Base-by-base conservation (phyloP, 2,888 invertebrate genomes). In the Temnothorax ravouxi region DNA sequence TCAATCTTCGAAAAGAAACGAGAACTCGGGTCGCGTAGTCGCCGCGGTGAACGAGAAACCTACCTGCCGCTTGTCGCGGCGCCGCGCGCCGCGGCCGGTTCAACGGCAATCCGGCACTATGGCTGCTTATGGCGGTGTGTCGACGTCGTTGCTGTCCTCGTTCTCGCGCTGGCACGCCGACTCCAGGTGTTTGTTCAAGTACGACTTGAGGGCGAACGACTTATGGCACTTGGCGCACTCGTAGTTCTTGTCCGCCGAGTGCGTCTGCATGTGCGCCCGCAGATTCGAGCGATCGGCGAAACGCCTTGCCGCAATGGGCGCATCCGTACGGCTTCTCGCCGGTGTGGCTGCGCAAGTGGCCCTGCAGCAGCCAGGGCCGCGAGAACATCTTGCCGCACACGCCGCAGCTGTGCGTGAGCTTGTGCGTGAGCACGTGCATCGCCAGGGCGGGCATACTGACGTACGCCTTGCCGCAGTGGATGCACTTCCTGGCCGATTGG, bases 401-500 rank as follows among this genome's bases (percentile, higher is more conserved):
- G 74, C 97, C 97, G 95, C 99, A 99, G 92, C 97, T 97, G 96
- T 99, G 99, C 21, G 97, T 97, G 92, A 99, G 96, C 94, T 98
- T 98, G 96, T 99, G 99, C 75, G 99, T 99, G 77, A 98, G 96
- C 87, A 98, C 97, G 95, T 98, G 98, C 97, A 98, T 99, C 71
- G 99, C 98, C 80, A 99, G 96, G 3, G 99, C 99, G 0, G 99
- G 99, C 99, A 99, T 99, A 91, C 98, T 98, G 77, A 99, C 99
- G 95, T 99, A 99, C 21, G 98, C 98, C 95, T 99, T 99, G 91
- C 98, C 98, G 95, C 99, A 99, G 90, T 98, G 98, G 93, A 97
- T 97, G 95, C 99, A 99, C 92, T 98, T 98, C 95, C 99, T 99
- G 64, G 99, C 99, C 88, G 98, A 97, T 92, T 98, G 97, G 15